Evolutionary conservation across 2,113 vertebrate species (phyloP), one percentile per base, ranked within the genome.

Genomic region (Paedocypris sp.): DNA sequence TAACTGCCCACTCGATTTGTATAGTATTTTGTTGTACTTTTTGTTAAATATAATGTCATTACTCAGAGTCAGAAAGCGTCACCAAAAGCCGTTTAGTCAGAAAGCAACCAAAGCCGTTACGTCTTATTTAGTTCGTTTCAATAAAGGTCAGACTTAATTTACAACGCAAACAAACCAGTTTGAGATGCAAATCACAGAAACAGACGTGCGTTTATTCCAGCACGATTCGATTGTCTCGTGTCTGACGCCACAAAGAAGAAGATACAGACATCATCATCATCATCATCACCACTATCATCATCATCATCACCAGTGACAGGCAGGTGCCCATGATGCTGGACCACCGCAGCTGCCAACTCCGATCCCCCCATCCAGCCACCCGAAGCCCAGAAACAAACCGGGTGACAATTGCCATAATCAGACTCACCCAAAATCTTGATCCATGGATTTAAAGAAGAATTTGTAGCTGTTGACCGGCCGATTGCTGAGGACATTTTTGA

Each of bases 401-500:
- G 32, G 2, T 38, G 7, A 35, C 23, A 19, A 26, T 10, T 28
- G 15, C 7, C 18, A 58, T 31, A 12, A 25, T 39, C 12, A 60
- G 68, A 82, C 92, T 90, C 62, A 97, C 93, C 93, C 91, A 74
- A 97, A 97, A 86, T 97, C 93, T 82, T 94, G 91, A 79, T 97
- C 93, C 93, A 97, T 97, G 59, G 93, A 97, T 83, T 97, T 97
- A 82, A 97, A 97, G 85, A 94, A 97, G 83, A 97, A 97, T 87
- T 97, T 97, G 87, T 94, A 97, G 89, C 85, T 87, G 66, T 90
- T 87, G 77, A 88, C 89, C 9, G 93, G 90, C 50, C 93, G 88
- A 75, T 90, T 93, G 85, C 89, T 90, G 80, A 97, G 93, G 78
- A 95, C 93, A 89, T 88, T 89, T 86, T 97, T 97, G 75, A 97